Conservation (phyloP, 2,888 invertebrate genomes). For the Clusia tigrina region DNA sequence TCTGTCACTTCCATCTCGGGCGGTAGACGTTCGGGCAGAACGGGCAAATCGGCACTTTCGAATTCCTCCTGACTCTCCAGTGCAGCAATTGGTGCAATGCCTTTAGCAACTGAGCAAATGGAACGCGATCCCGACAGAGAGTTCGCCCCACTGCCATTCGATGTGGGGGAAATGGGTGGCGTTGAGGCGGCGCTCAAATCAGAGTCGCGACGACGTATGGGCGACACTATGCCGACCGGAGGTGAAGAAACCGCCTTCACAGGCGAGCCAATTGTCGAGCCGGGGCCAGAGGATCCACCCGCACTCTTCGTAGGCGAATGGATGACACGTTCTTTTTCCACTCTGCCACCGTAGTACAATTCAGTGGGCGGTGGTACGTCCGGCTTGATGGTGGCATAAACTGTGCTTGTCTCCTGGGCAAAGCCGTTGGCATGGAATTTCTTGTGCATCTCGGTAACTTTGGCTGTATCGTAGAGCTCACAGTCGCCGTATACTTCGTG, state of each 20-base stretch:
- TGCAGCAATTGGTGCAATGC: constrained; percentile 57
- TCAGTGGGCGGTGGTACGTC: constrained; percentile 52
- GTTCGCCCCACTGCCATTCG: constrained; percentile 35
- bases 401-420: constrained; percentile 58
- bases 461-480: constrained; percentile 62
- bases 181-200: constrained; percentile 50
- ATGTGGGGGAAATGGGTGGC: constrained; percentile 50
- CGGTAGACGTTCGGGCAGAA: constrained; percentile 51
- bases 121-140: constrained; percentile 35
- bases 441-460: constrained; percentile 58
- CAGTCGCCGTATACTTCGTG: constrained; percentile 62
- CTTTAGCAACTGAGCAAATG: constrained; percentile 49
- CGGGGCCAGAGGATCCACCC: constrained; percentile 30
- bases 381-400: constrained; percentile 64
- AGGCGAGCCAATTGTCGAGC: constrained; percentile 45
- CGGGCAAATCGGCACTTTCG: constrained; percentile 46
- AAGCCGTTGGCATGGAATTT: constrained; percentile 62
- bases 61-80: constrained; percentile 58
- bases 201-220: constrained; percentile 49
- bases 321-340: neutral
- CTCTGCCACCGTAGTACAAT: constrained; percentile 42
- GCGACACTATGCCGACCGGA: constrained; percentile 57
- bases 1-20: constrained; percentile 64
- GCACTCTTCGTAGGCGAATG: constrained; percentile 43
- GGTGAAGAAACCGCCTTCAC: constrained; percentile 45